Conservation (phyloP, 92 coral and sea anemone species). For the Zoanthus sansibaricus region DNA sequence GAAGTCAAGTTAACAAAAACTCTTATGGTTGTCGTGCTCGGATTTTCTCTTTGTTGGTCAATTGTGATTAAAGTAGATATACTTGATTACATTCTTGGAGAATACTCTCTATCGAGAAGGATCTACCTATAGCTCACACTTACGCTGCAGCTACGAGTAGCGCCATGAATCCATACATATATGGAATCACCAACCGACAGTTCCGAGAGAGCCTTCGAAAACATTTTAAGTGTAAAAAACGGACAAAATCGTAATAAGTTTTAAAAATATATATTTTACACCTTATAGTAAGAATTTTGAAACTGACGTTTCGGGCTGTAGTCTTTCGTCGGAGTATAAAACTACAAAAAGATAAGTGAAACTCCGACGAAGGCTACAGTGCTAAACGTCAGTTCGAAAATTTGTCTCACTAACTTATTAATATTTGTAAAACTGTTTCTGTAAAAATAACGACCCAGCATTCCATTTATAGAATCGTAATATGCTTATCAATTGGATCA, state of each 20-base stretch:
- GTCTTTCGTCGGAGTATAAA: background rate
- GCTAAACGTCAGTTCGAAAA: background rate
- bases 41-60: slow-evolving; percentile 71
- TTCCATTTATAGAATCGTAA: no score
- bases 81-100: background rate
- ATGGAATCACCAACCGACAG: slow-evolving; percentile 79
- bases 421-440: no score
- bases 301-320: no score
- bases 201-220: slow-evolving; percentile 75
- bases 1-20: slow-evolving; percentile 73
- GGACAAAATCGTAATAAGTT: background rate
- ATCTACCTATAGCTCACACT: slow-evolving; percentile 61
- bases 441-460: no score
- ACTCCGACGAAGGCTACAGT: no score
- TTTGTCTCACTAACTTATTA: no score
- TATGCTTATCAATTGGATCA: no score
- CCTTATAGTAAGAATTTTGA: no score
- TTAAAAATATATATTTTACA: no score
- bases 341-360: background rate
- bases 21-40: slow-evolving; percentile 69
- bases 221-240: slow-evolving; percentile 16
- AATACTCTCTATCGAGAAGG: slow-evolving; percentile 28
- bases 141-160: slow-evolving; percentile 72
- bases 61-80: background rate
- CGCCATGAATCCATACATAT: slow-evolving; percentile 81